Percentiles rank a stretch among this genome's conserved stretches.
Conservation (phyloP, 2,888 invertebrate genomes). For the Drosophila pseudotalamancana region DNA sequence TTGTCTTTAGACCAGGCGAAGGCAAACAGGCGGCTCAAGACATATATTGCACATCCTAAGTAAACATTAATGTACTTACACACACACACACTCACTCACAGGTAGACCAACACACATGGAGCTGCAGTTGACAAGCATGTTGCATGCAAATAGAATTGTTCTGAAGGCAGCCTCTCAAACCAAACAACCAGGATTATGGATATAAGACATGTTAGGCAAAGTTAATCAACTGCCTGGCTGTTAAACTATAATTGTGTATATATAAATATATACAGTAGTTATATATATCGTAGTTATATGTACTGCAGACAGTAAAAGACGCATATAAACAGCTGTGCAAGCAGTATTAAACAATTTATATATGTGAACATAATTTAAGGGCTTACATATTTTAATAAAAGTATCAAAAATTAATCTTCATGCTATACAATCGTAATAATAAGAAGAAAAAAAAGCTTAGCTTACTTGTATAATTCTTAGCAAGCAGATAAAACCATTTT, state of each 20-base stretch:
- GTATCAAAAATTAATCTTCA: too few relatives aligned
- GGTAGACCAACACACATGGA: not conserved
- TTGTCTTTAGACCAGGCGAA: not conserved
- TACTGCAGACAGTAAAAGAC: too few relatives aligned
- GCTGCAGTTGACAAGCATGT: conserved; percentile 60
- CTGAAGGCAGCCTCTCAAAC: conserved; percentile 21
- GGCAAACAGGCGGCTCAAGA: conserved; percentile 9
- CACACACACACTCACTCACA: not conserved
- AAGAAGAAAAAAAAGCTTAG: too few relatives aligned
- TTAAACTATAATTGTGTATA: not conserved
- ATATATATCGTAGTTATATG: not conserved
- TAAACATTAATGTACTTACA: conserved; percentile 32
- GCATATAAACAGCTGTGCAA: too few relatives aligned
- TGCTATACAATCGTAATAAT: too few relatives aligned
- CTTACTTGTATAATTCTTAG: too few relatives aligned
- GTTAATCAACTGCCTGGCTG: not conserved
- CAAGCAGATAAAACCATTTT: too few relatives aligned
- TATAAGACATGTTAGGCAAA: not conserved
- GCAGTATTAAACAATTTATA: too few relatives aligned
- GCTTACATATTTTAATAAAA: too few relatives aligned
- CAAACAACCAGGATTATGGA: conserved; percentile 3
- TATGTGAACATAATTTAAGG: too few relatives aligned
- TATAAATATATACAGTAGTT: not conserved
- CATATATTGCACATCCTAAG: conserved; percentile 30
- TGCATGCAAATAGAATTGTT: conserved; percentile 54